Base-by-base conservation (phyloP, 2,113 vertebrate genomes). In the Scalopus aquaticus region DNA sequence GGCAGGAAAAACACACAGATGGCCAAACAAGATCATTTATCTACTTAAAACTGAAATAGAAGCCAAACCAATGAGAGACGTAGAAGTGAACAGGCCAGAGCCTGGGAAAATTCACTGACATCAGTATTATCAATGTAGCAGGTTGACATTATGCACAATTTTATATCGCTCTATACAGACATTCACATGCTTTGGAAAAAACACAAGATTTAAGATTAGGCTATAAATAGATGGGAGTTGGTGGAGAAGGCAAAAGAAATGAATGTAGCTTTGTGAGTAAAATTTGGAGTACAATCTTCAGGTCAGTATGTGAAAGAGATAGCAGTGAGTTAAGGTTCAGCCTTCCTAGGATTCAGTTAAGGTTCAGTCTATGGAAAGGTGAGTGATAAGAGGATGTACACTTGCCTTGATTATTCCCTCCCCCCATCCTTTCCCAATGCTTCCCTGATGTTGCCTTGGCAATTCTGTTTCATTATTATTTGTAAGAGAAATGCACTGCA, bases 1-100 rank as follows among this genome's bases (percentile, higher is more conserved):
- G 94, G 95, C 88, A 72, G n/a, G 72, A 94, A 73, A 77, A 49
- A 35, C 42, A 19, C 46, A 2, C 94, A 85, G 96, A 95, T 93
- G 90, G 72, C 80, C 84, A 39, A 44, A 24, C 49, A 54, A 58
- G 67, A 60, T 87, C 83, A 76, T 65, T 56, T 46, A 72, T 93
- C 69, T 65, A 6, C 90, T 93, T 44, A 39, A 56, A 80, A 49
- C 72, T 58, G 81, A 96, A 83, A 58, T 10, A 84, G 84, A 87
- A 87, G 84, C 80, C 77, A 42, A 37, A 79, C 19, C 35, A 70
- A 44, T 2, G 4, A 44, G 54, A 65, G 46, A 82, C 62, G 72
- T 49, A 54, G 79, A 24, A 60, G 37, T 15, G 76, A 67, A 51
- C 0, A 3, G 64, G 77, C 49, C 28, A 76, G 24, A 44, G n/a